Evolutionary conservation across 2,888 invertebrate genomes (phyloP).

Genomic region (Elysia crispata): DNA sequence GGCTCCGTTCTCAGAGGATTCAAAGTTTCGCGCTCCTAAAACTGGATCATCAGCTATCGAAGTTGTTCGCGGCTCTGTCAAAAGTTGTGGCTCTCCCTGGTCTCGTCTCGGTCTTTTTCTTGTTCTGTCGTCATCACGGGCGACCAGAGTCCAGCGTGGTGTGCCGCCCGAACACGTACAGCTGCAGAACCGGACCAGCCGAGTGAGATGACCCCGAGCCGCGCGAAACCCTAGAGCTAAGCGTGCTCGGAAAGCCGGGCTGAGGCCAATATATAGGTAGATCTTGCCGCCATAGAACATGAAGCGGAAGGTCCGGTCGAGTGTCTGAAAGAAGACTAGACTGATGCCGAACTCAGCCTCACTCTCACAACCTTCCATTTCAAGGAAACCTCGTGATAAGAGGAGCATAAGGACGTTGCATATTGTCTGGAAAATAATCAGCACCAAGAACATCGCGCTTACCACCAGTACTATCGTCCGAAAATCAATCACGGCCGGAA

Average conservation of each 20-base stretch:
- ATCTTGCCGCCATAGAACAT: constrained; percentile 64
- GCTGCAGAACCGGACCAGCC: constrained; percentile 26
- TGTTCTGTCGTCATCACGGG: not conserved
- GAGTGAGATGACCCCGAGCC: not conserved
- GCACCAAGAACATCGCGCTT: constrained; percentile 50
- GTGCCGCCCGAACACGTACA: constrained; percentile 20
- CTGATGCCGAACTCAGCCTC: constrained; percentile 41
- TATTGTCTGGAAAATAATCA: constrained; percentile 45
- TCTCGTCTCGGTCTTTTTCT: not conserved
- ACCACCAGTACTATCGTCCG: constrained; percentile 52
- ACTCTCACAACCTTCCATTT: constrained; percentile 36
- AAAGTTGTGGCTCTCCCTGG: not conserved
- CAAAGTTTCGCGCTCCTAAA: not conserved
- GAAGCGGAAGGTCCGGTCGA: constrained; percentile 56
- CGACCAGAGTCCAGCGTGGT: constrained; percentile 2
- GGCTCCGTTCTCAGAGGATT: not conserved
- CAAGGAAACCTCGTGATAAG: constrained; percentile 34
- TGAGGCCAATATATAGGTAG: constrained; percentile 62
- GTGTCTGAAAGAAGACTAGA: constrained; percentile 49
- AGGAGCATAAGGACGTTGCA: constrained; percentile 47
- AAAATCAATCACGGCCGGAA: constrained; percentile 62
- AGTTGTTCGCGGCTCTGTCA: not conserved
- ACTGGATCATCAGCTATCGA: not conserved
- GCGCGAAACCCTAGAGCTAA: constrained; percentile 33
- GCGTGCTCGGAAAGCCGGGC: constrained; percentile 60